A percentile compares a stretch with the other conserved stretches of the same genome.
These are phyloP conservation scores for Seira musarum DNA, from an alignment of 2,888 invertebrate genomes.

Conservation along the genomic window DNA sequence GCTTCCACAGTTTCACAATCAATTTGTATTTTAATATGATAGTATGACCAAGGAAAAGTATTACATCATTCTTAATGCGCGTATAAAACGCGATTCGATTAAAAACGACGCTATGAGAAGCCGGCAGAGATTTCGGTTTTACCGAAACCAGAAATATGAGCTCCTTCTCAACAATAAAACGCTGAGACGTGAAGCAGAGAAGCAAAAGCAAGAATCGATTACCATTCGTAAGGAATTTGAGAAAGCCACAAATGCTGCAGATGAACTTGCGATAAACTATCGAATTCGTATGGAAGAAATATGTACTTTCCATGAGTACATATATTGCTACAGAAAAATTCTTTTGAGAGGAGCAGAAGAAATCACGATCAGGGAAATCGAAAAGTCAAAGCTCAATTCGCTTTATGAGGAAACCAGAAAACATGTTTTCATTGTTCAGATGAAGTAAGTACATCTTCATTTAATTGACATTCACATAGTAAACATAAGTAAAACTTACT, in stretches of 20 bases:
- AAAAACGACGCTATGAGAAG: constrained; percentile 63
- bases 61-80: constrained; percentile 64
- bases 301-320: constrained; percentile 64
- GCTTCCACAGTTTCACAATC: neutral
- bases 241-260: constrained; percentile 45
- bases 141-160: constrained; percentile 60
- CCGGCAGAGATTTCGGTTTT: constrained; percentile 58
- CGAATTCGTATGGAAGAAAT: constrained; percentile 66
- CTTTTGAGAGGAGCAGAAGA: constrained; percentile 60
- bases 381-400: constrained; percentile 58
- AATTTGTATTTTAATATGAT: neutral
- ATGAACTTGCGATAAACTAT: constrained; percentile 55
- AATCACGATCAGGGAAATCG: constrained; percentile 63
- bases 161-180: constrained; percentile 59
- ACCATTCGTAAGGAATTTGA: constrained; percentile 58
- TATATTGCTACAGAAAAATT: constrained; percentile 63
- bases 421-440: constrained; percentile 63
- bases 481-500: neutral
- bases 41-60: constrained; percentile 59
- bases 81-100: constrained; percentile 62
- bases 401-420: constrained; percentile 62
- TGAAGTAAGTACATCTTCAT: constrained; percentile 51
- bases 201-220: constrained; percentile 58
- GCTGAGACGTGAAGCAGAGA: constrained; percentile 54
- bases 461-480: neutral